Evolutionary conservation across 2,797 vertebrate genomes (phyloP), one percentile per base, ranked within the genome.

Genomic region (Miopithecus talapoin): DNA sequence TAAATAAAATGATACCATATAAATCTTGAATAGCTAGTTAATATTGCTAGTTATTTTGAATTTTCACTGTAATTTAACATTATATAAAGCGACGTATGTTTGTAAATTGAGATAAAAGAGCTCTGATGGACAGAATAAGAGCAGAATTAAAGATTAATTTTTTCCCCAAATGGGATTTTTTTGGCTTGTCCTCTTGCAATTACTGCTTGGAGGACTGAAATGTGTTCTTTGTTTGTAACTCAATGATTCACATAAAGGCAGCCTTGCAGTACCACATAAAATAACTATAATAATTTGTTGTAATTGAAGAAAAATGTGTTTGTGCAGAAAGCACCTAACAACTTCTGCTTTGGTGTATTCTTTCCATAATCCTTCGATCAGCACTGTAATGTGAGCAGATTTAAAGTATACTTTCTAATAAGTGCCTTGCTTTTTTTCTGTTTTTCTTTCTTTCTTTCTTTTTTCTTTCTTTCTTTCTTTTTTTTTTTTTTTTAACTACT

Each of bases 401-500:
- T 80, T 89, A 96, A 96, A 96, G 96, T 57, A 92, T 80, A 93
- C 64, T 96, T 95, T 92, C 76, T 95, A 95, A 81, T 92, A 97
- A 95, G 80, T 93, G 86, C 33, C 57, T 89, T 64, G 24, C 30
- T 59, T 91, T 92, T 84, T 72, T 70, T 17, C 5, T 8, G 8
- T 55, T 3, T 48, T 14, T 48, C 53, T 43, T 50, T 79, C 96
- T 76, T 36, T 75, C 83, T 41, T 96, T 98, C 19, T 55, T 50
- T 68, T 53, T 75, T 95, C 55, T 76, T 36, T 72, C 33, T 70
- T 83, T 41, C 96, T 98, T 98, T 97, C n/a, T n/a, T 53, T 75
- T 95, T 48, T 76, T 36, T 72, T 36, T 70, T 83, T 41, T 96
- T 98, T 98, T 97, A 98, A 98, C 98, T 98, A 98, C 98, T 98